Evolutionary conservation across 2,888 invertebrate species (phyloP).

Genomic region (Troides oblongomaculatus): DNA sequence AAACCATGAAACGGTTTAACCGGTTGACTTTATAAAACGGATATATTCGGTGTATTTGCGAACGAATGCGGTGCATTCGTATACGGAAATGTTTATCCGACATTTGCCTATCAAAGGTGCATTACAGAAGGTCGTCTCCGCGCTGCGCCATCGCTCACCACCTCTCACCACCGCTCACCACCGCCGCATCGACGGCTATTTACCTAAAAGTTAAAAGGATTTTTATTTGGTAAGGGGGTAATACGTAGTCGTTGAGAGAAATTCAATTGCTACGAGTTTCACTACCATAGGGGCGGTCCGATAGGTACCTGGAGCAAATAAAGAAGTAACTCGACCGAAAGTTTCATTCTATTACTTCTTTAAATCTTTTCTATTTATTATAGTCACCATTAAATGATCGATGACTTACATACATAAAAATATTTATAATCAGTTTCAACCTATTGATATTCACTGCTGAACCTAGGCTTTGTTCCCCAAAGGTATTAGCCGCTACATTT

Average conservation of each 20-base stretch:
- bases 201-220: conserved; percentile 28
- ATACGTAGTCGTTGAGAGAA: conserved; percentile 18
- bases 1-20: too few relatives aligned
- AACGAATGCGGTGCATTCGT: conserved; percentile 5
- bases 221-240: conserved; percentile 25
- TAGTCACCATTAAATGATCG: too few relatives aligned
- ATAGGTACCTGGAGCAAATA: conserved; percentile 7
- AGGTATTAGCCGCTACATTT: too few relatives aligned
- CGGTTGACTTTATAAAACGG: too few relatives aligned
- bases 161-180: neutral
- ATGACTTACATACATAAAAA: too few relatives aligned
- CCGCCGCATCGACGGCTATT: conserved; percentile 11
- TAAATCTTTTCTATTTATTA: too few relatives aligned
- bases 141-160: neutral
- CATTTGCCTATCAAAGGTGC: conserved; percentile 27
- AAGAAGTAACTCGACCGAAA: neutral
- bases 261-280: conserved; percentile 21
- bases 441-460: too few relatives aligned
- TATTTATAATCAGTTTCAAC: too few relatives aligned
- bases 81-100: conserved; percentile 21
- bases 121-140: conserved; percentile 16
- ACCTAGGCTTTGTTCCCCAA: too few relatives aligned
- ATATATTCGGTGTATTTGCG: neutral
- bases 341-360: too few relatives aligned
- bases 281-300: neutral